phyloP scores from a whole-genome alignment of 2,113 vertebrate genomes.

The Cettia cetti region DNA sequence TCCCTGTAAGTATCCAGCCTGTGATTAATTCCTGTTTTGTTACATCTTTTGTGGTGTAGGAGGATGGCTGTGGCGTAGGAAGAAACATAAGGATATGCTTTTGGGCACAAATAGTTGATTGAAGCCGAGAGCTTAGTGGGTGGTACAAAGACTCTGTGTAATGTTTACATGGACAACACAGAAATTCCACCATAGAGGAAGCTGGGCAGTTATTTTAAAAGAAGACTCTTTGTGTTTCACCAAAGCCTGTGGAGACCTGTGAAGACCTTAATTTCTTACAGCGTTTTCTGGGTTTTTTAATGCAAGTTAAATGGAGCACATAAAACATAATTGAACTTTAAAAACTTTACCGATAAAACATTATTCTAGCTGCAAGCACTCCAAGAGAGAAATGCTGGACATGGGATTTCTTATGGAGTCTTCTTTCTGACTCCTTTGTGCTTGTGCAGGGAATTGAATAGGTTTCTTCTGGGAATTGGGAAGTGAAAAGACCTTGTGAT shows the following conservation, averaged over 20 bases:
- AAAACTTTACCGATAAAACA: neutral
- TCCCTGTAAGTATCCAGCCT: slow-evolving; percentile 68
- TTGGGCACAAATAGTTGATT: slow-evolving; percentile 28
- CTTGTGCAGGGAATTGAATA: neutral
- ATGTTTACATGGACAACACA: slow-evolving; percentile 31
- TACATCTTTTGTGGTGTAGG: slow-evolving; percentile 26
- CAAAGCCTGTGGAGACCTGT: neutral
- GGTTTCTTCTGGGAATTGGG: neutral
- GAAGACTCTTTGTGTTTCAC: neutral
- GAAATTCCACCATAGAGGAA: slow-evolving; percentile 8
- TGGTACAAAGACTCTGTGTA: slow-evolving; percentile 38
- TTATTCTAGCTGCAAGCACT: neutral
- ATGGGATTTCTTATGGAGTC: neutral
- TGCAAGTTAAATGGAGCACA: neutral
- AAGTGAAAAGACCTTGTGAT: neutral
- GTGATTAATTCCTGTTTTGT: neutral
- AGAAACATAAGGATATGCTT: slow-evolving; percentile 36
- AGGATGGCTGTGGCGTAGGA: slow-evolving; percentile 12
- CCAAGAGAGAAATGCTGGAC: neutral
- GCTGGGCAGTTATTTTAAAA: slow-evolving; percentile 10
- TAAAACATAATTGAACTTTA: neutral
- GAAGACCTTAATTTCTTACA: neutral
- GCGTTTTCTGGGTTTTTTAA: neutral
- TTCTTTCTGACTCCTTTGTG: neutral
- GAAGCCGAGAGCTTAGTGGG: slow-evolving; percentile 26